Evolutionary conservation across 2,797 vertebrate species (phyloP).

Genomic region (Sphenopsis melanotis): DNA sequence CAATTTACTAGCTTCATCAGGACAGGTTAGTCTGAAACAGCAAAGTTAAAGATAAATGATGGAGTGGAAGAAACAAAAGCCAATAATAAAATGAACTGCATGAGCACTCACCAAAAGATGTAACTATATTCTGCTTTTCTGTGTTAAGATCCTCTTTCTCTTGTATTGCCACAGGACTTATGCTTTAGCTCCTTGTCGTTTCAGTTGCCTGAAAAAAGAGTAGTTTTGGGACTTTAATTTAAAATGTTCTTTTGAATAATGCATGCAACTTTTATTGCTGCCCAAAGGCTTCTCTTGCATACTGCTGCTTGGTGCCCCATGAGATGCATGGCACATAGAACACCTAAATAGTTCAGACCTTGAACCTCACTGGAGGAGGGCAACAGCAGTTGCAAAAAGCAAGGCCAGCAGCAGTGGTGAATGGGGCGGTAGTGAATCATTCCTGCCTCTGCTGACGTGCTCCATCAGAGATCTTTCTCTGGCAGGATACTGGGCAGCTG

Average conservation of each 20-base stretch:
- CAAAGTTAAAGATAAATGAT: background rate
- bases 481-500: background rate
- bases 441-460: background rate
- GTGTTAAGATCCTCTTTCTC: background rate
- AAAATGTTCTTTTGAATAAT: background rate
- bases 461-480: background rate
- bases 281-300: background rate
- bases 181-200: background rate
- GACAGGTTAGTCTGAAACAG: constrained; percentile 83
- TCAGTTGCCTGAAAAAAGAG: background rate
- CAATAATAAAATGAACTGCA: background rate
- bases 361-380: background rate
- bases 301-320: background rate
- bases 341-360: background rate
- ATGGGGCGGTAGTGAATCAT: background rate
- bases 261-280: background rate
- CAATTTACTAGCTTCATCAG: constrained; percentile 96
- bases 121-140: background rate
- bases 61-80: background rate
- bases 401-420: background rate
- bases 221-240: background rate
- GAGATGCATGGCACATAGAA: background rate
- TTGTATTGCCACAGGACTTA: background rate
- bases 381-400: background rate
- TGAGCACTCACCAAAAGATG: background rate